Conservation (phyloP, 1,140 invertebrate genomes). For the Aphelenchoides avenae region DNA sequence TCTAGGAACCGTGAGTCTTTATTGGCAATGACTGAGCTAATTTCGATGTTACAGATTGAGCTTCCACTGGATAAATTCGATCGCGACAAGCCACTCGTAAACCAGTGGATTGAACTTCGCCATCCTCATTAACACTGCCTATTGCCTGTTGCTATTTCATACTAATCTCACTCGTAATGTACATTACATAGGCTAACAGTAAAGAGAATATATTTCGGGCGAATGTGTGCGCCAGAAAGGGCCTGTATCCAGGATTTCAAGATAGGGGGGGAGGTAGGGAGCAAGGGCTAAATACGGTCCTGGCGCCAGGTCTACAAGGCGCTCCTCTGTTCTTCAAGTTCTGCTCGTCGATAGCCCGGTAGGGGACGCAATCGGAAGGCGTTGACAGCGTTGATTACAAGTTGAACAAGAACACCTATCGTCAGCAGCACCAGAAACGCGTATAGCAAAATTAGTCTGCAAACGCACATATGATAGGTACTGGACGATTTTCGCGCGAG, state of each 20-base stretch:
- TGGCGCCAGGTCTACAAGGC: too few species aligned
- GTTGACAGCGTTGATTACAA: constrained; percentile 8
- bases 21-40: constrained; percentile 1
- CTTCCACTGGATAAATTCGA: constrained; percentile 32
- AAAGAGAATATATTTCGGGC: too few species aligned
- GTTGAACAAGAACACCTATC: constrained; percentile 3
- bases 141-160: background rate
- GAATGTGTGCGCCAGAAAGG: too few species aligned
- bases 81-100: constrained; percentile 23
- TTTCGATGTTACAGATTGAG: constrained; percentile 23
- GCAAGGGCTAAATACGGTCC: too few species aligned
- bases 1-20: constrained; percentile 41
- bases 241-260: too few species aligned
- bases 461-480: too few species aligned
- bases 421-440: background rate
- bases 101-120: constrained; percentile 27
- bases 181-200: background rate
- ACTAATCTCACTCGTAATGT: constrained; percentile 3
- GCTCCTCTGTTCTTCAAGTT: background rate
- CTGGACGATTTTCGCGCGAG: background rate
- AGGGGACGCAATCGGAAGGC: constrained; percentile 14
- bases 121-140: background rate
- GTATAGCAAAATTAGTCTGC: constrained; percentile 6
- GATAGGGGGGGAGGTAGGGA: too few species aligned
- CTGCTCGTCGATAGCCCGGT: background rate